Evolutionary conservation across 30 jellyfish, hydroid and myxozoan species (phyloP), one percentile per base, ranked within the genome.

Genomic region (Calvadosia cruxmelitensis): DNA sequence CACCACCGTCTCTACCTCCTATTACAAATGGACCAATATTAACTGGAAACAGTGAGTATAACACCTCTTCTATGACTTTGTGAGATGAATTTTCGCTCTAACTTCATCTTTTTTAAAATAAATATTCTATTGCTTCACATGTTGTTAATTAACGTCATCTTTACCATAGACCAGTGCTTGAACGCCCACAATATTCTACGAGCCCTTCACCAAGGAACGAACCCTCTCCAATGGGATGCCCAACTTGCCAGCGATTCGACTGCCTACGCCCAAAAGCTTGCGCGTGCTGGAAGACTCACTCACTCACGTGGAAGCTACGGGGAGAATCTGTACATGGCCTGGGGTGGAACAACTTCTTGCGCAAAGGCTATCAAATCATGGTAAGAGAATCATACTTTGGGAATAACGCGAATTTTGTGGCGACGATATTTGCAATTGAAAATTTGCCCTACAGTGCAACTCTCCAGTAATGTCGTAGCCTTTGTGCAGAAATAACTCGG

Each of bases 331-430:
- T 81, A 68, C 73, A 68, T 69, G 10, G 78, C 78, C 3, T 52
- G 73, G 72, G 94, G 86, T 1, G 66, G 50, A 27, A 28, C 78
- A 1, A 79, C 83, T 52, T 57, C 77, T 64, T 74, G 86, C 30
- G 94, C 86, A 29, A 62, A 67, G 53, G 94, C 94, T 26, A 63
- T 62, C 27, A 68, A 69, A 20, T 67, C 86, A 63, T 81, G 94
- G 94, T 81, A 80, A 23, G 76, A 3, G 33, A 15, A 15, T 0
- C 31, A 13, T 33, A 13, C 12, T 33, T 33, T 0, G 0, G 27
- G 16, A 0, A 0, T 25, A 29, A 66, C 64, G 0, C 5, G 23
- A n/a, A 65, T 28, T 66, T 65, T 25, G 27, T 12, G 27, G 23
- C 66, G 13, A 5, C 30, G 20, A 2, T 63, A 2, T 63, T 15